Percentiles rank a stretch among this genome's conserved stretches.
Evolutionary conservation across 37 sponge, comb jelly and placozoan species (phyloP).

Genomic region (Theonella swinhoei): DNA sequence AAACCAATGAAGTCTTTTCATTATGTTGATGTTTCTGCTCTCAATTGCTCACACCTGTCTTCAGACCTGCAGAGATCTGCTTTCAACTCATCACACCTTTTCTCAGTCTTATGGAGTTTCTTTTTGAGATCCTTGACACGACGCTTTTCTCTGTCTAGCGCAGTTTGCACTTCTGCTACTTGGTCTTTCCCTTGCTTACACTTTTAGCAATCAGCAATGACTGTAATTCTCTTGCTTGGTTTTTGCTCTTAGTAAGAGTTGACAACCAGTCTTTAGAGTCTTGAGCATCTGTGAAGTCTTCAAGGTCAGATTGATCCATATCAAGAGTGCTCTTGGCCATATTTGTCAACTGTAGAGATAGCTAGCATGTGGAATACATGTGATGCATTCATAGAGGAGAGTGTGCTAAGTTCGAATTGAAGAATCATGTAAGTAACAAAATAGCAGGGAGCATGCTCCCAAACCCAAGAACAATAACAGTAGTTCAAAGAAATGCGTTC

Average conservation of each 20-base stretch:
- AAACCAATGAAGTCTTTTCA: conserved; percentile 15
- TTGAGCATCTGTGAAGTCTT: conserved; percentile 15
- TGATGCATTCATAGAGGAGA: neutral
- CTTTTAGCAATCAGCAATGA: conserved; percentile 8
- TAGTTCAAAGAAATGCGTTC: neutral
- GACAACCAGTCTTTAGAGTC: conserved; percentile 13
- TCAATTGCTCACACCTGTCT: conserved; percentile 15
- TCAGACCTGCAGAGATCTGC: conserved; percentile 5
- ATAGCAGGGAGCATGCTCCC: conserved; percentile 12
- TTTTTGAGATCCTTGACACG: conserved; percentile 5
- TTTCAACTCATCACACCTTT: conserved; percentile 6
- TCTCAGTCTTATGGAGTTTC: conserved; percentile 3
- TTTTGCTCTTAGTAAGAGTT: conserved; percentile 7
- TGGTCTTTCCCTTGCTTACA: conserved; percentile 12
- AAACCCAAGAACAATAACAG: conserved; percentile 15
- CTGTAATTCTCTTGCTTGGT: too few relatives aligned
- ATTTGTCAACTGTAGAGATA: neutral
- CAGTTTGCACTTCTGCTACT: conserved; percentile 8
- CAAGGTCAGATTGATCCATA: conserved; percentile 15
- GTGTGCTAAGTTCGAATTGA: conserved; percentile 1
- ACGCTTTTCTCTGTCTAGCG: conserved; percentile 12
- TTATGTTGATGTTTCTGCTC: conserved; percentile 3
- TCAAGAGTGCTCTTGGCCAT: neutral
- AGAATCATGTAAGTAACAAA: conserved; percentile 6
- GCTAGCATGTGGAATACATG: neutral